These are phyloP conservation scores for Actenoides hombroni DNA, from an alignment of 2,113 vertebrate species.

Conservation along the genomic window DNA sequence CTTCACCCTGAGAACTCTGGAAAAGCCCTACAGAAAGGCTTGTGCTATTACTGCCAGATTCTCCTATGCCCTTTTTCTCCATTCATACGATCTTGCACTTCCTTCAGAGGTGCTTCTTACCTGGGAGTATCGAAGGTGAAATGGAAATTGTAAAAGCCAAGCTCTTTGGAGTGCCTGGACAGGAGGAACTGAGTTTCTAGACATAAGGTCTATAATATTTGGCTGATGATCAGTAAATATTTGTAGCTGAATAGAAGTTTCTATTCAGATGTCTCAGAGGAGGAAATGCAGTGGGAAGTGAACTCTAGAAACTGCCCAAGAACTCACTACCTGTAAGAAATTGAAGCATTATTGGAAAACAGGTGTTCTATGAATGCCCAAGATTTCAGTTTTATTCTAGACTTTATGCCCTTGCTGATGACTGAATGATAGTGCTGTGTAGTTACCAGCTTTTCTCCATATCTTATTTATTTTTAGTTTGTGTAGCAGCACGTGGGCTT, in stretches of 20 bases:
- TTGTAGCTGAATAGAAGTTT: not conserved
- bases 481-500: not conserved
- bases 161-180: not conserved
- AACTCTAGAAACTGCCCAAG: not conserved
- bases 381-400: not conserved
- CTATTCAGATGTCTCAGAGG: not conserved
- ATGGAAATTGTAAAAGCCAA: not conserved
- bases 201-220: not conserved
- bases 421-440: not conserved
- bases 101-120: not conserved
- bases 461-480: not conserved
- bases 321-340: not conserved
- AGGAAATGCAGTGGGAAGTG: not conserved
- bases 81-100: not conserved
- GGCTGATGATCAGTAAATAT: not conserved
- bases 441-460: not conserved
- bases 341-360: not conserved
- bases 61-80: not conserved
- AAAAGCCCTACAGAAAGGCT: rapidly evolving
- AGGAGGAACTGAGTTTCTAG: not conserved
- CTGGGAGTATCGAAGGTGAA: not conserved
- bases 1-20: not conserved
- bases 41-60: not conserved
- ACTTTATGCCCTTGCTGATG: not conserved
- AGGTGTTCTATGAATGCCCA: not conserved